Percentiles rank a stretch among this genome's conserved stretches.
Evolutionary conservation across 1,140 invertebrate genomes (phyloP).

Genomic region (Sinonovacula constricta): DNA sequence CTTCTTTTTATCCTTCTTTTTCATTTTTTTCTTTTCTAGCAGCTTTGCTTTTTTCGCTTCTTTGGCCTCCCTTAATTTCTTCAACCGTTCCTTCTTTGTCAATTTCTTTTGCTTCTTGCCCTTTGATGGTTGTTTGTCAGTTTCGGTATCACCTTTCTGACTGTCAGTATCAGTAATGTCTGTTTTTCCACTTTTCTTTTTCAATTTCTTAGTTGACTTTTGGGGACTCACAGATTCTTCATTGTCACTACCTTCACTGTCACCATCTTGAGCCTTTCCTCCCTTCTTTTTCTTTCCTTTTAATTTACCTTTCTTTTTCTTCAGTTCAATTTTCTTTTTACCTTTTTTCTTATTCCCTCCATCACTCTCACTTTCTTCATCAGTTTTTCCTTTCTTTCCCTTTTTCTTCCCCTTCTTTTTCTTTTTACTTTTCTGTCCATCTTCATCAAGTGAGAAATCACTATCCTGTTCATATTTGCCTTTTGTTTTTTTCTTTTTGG

Average conservation of each 20-base stretch:
- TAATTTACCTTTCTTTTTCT: slow-evolving; percentile 12
- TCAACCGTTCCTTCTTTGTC: slow-evolving; percentile 40
- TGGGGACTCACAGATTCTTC: background rate
- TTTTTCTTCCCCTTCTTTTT: slow-evolving; percentile 39
- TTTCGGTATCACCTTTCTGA: slow-evolving; percentile 2
- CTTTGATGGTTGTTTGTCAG: slow-evolving; percentile 12
- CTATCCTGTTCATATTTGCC: slow-evolving; percentile 21
- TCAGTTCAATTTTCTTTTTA: background rate
- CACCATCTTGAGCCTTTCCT: background rate
- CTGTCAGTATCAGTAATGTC: background rate
- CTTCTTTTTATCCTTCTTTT: slow-evolving; percentile 25
- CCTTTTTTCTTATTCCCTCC: slow-evolving; percentile 6
- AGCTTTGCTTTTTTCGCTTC: slow-evolving; percentile 38
- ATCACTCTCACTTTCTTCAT: slow-evolving; percentile 8
- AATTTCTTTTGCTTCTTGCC: slow-evolving; percentile 18
- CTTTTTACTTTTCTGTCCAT: slow-evolving; percentile 16
- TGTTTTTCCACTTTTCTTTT: background rate
- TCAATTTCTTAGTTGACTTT: background rate
- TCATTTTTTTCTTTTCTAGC: slow-evolving; percentile 41
- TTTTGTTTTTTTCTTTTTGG: slow-evolving; percentile 27
- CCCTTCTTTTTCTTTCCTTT: slow-evolving; percentile 28
- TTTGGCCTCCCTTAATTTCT: slow-evolving; percentile 41
- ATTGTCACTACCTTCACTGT: slow-evolving; percentile 6
- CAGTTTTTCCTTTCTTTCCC: slow-evolving; percentile 10
- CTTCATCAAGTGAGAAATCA: background rate